Base-by-base conservation (phyloP, 2,113 vertebrate genomes). In the Procavia capensis region DNA sequence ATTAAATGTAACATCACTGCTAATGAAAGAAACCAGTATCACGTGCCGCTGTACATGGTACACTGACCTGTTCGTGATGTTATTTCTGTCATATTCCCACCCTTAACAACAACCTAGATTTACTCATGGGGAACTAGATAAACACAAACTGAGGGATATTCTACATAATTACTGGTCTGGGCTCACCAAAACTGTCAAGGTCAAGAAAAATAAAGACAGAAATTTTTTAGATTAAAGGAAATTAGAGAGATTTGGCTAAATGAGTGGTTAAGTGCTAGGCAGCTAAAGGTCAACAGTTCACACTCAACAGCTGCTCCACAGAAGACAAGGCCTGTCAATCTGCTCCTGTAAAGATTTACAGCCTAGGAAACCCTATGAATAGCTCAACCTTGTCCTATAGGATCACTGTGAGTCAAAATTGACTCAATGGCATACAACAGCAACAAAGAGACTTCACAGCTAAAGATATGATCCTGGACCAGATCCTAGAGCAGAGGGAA, bases 141-240 rank as follows among this genome's bases (percentile, higher is more conserved):
- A 88, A 47, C 11, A 9, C 9, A 68, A 61, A 85, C 2, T 27
- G 39, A 90, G 54, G 7, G 11, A 39, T 50, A 39, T 27, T 72
- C 16, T 6, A 31, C 76, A 63, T 87, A 68, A 43, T 41, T 47
- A 80, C 39, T 84, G 45, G 19, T 10, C 19, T 10, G 1, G 66
- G 45, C 1, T 41, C 41, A 70, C 39, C 41, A 81, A 89, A 91
- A 76, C 17, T 5, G 8, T 47, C 45, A 72, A 50, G 2, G 4
- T 57, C 4, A 94, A 59, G 34, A 88, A 88, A 93, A 93, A 27
- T 72, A 88, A 85, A 94, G 24, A 0, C 0, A n/a, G 54, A 9
- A 68, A 94, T 41, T 8, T 66, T 96, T 96, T 27, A 54, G 25
- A 41, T n/a, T 54, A 78, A 63, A 72, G 50, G 24, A 91, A n/a